Evolutionary conservation across 2,888 invertebrate genomes (phyloP).

Genomic region (Drosophila kambysellisi): DNA sequence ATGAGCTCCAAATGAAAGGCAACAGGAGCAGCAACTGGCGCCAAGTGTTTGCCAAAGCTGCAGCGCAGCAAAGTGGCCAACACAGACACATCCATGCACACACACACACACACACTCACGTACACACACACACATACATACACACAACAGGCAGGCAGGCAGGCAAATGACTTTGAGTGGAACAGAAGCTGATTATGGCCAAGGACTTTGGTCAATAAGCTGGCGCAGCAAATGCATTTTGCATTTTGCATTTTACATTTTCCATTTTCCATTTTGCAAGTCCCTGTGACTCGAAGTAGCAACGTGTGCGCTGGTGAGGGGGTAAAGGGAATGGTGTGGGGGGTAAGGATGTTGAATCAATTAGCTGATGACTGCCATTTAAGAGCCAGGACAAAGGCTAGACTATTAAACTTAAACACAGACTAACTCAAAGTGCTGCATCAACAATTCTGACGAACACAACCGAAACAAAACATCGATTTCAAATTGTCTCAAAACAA

Average conservation of each 20-base stretch:
- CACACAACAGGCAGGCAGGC: background rate
- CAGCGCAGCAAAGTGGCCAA: conserved; percentile 60
- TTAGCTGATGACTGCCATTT: conserved; percentile 56
- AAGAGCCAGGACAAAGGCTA: background rate
- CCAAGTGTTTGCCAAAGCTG: conserved; percentile 68
- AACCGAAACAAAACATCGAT: background rate
- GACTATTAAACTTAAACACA: background rate
- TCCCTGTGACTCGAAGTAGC: background rate
- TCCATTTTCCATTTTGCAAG: conserved; percentile 32
- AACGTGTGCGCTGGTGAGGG: background rate
- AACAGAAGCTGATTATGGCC: conserved; percentile 69
- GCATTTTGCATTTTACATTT: conserved; percentile 42
- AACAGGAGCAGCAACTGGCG: conserved; percentile 49
- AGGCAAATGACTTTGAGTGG: conserved; percentile 72
- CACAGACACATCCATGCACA: conserved; percentile 24
- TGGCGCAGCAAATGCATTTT: conserved; percentile 52
- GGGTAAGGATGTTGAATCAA: conserved; percentile 48
- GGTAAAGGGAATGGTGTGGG: background rate
- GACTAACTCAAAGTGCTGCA: background rate
- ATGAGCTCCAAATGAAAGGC: conserved; percentile 66
- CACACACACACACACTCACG: conserved; percentile 5
- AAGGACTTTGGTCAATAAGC: conserved; percentile 66
- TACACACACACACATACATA: background rate
- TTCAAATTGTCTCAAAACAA: background rate
- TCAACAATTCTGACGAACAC: too few species aligned